Conservation (phyloP, 2,888 invertebrate genomes). For the Sesia apiformis region DNA sequence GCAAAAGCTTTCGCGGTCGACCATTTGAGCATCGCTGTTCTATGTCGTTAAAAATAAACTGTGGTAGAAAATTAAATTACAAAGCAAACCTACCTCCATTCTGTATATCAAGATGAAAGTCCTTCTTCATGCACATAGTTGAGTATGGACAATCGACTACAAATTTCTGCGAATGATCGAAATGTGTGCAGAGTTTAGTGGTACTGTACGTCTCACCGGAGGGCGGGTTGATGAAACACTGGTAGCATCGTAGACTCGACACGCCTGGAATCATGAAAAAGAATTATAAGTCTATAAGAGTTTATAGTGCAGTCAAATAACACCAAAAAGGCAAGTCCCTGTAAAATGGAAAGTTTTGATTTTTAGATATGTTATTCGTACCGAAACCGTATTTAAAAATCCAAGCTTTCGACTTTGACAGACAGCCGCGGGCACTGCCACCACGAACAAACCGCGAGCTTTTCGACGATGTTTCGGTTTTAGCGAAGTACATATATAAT, state of each 20-base stretch:
- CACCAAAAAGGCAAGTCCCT: too few relatives aligned
- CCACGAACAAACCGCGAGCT: too few relatives aligned
- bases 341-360: too few relatives aligned
- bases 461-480: too few relatives aligned
- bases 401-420: too few relatives aligned
- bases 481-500: too few relatives aligned
- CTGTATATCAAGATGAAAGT: conserved; percentile 77
- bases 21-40: background rate
- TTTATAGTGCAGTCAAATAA: too few relatives aligned
- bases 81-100: conserved; percentile 75
- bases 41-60: background rate
- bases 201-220: conserved; percentile 73
- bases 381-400: too few relatives aligned
- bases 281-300: background rate
- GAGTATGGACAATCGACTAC: conserved; percentile 86
- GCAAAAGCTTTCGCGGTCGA: background rate
- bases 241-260: conserved; percentile 80
- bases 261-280: conserved; percentile 36
- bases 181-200: conserved; percentile 82
- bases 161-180: conserved; percentile 81
- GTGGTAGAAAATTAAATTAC: background rate
- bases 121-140: conserved; percentile 88
- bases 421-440: too few relatives aligned
- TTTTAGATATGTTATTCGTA: too few relatives aligned
- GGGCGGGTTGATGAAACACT: conserved; percentile 78